Evolutionary conservation across 1,140 invertebrate genomes (phyloP).

Genomic region (Bombus soroeensis): DNA sequence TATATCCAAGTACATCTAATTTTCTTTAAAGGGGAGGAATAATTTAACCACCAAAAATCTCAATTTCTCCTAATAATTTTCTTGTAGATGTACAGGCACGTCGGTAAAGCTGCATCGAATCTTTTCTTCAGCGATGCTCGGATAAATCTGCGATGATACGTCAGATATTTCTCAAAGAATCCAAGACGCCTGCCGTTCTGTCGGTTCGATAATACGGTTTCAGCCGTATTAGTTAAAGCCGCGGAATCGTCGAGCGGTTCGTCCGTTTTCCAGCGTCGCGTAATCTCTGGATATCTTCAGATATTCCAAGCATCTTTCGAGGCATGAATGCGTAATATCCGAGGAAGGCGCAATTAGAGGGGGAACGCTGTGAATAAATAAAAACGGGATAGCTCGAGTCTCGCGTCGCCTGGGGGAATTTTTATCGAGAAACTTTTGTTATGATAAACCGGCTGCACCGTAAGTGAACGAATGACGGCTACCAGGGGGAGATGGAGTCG

Average conservation of each 20-base stretch:
- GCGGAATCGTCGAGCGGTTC: neutral
- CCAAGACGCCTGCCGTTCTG: neutral
- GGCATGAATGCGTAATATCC: constrained; percentile 18
- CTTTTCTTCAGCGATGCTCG: neutral
- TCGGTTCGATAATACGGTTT: constrained; percentile 1
- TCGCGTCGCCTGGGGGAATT: neutral
- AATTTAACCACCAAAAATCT: neutral
- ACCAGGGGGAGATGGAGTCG: neutral
- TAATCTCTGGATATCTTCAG: constrained; percentile 21
- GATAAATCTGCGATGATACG: neutral
- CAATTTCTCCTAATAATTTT: neutral
- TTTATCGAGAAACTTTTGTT: constrained; percentile 29
- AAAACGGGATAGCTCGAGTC: neutral
- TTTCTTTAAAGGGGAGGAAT: neutral
- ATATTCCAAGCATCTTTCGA: constrained; percentile 25
- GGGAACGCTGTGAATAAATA: constrained; percentile 31
- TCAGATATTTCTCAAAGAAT: neutral
- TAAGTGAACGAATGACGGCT: neutral
- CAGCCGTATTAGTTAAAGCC: constrained; percentile 10
- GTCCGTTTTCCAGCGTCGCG: neutral
- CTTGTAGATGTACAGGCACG: neutral
- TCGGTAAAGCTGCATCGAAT: neutral
- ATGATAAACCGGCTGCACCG: constrained; percentile 5
- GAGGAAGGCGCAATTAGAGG: constrained; percentile 31
- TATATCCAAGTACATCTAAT: neutral